phyloP scores from a whole-genome alignment of 2,888 invertebrate genomes.

The Taphrorychus bicolor region DNA sequence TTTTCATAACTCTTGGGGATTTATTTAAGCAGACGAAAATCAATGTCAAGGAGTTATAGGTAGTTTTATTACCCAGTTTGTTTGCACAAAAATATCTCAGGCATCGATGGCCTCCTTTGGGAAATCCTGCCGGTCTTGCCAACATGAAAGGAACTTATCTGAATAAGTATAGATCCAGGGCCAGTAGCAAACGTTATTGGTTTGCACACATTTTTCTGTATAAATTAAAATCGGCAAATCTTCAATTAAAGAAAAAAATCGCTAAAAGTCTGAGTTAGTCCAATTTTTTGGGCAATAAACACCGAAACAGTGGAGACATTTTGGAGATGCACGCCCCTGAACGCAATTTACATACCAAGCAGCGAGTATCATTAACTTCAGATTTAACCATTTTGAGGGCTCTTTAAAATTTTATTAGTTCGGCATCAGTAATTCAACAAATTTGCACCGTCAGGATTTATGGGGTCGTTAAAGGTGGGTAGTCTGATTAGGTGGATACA shows the following conservation, averaged over 20 bases:
- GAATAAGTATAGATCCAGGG: constrained; percentile 11
- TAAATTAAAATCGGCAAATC: background rate
- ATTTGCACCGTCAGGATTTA: constrained; percentile 39
- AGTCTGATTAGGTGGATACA: background rate
- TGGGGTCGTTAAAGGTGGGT: constrained; percentile 20
- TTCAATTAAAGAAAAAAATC: background rate
- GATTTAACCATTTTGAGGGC: constrained; percentile 42
- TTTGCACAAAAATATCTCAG: constrained; percentile 48
- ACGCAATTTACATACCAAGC: constrained; percentile 43
- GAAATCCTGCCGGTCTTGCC: constrained; percentile 20
- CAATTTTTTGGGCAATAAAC: no score
- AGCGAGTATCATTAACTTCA: constrained; percentile 44
- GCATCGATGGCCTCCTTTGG: constrained; percentile 29
- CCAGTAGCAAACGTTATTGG: background rate
- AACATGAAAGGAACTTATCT: constrained; percentile 27
- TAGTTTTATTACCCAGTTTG: constrained; percentile 50
- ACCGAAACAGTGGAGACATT: no score
- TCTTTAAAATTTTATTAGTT: constrained; percentile 40
- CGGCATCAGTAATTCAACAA: constrained; percentile 38
- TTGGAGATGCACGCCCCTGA: constrained; percentile 26
- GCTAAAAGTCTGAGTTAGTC: no score
- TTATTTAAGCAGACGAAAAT: constrained; percentile 46
- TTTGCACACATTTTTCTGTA: background rate
- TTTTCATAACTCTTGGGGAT: constrained; percentile 54
- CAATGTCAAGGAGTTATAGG: constrained; percentile 53